Evolutionary conservation across 2,888 invertebrate species (phyloP).

Genomic region (Pinctada fucata): DNA sequence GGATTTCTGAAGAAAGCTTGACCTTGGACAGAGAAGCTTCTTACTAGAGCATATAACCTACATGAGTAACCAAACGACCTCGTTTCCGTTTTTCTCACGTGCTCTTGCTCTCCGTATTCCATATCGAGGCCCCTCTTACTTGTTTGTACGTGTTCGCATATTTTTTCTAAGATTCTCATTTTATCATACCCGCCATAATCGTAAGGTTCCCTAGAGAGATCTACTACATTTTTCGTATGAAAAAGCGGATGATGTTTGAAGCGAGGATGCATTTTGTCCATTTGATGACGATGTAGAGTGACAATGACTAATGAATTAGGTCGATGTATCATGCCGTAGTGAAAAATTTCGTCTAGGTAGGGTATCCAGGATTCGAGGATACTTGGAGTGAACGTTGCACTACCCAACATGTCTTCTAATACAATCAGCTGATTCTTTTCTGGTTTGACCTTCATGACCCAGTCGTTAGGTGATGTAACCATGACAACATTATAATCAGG

Average conservation of each 20-base stretch:
- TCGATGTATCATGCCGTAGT: conserved; percentile 21
- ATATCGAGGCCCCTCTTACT: conserved; percentile 16
- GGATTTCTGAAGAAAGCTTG: conserved; percentile 45
- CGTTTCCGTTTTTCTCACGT: conserved; percentile 5
- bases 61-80: conserved; percentile 34
- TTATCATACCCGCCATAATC: conserved; percentile 19
- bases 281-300: conserved; percentile 44
- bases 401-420: conserved; percentile 55
- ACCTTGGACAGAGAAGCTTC: conserved; percentile 49
- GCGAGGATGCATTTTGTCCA: conserved; percentile 38
- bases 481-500: conserved; percentile 42
- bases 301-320: conserved; percentile 43
- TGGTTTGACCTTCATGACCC: conserved; percentile 40
- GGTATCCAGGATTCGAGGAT: conserved; percentile 48
- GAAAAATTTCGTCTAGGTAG: conserved; percentile 41
- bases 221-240: conserved; percentile 27
- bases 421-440: conserved; percentile 47
- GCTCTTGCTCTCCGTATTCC: conserved; percentile 17
- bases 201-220: conserved; percentile 27
- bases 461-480: conserved; percentile 46
- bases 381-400: conserved; percentile 36
- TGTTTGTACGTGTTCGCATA: conserved; percentile 2
- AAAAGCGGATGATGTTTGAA: conserved; percentile 45
- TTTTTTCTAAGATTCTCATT: conserved; percentile 14
- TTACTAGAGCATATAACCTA: conserved; percentile 39